A percentile compares a stretch with the other conserved stretches of the same genome.
These are phyloP conservation scores for Lepus townsendii DNA, from an alignment of 2,797 vertebrate genomes.

Conservation along the genomic window DNA sequence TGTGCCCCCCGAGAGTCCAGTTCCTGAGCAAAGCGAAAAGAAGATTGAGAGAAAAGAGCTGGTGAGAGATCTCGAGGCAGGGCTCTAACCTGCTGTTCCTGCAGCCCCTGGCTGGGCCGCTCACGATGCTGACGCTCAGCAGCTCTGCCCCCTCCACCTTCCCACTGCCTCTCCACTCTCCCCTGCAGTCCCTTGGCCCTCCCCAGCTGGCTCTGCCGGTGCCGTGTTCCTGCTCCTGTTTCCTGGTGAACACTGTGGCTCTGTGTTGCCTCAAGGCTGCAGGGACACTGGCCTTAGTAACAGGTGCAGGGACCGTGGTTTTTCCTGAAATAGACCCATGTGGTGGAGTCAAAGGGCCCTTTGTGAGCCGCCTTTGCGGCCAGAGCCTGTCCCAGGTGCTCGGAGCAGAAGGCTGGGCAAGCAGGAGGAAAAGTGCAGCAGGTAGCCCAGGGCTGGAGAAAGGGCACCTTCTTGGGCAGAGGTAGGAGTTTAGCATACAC, in stretches of 20 bases:
- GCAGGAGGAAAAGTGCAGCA: neutral
- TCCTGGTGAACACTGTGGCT: conserved; percentile 44
- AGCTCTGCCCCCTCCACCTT: neutral
- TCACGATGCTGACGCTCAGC: neutral
- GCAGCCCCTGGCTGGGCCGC: accelerated
- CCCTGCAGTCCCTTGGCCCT: neutral
- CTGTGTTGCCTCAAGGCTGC: neutral
- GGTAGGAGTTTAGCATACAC: neutral
- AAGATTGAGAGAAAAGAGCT: conserved; percentile 87
- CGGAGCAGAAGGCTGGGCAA: accelerated
- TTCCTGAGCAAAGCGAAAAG: conserved; percentile 86
- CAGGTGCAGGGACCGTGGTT: conserved; percentile 42
- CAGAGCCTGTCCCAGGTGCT: neutral
- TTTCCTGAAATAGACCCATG: conserved; percentile 51
- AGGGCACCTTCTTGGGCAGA: neutral
- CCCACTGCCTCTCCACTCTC: neutral
- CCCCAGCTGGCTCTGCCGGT: neutral
- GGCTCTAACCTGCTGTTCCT: neutral
- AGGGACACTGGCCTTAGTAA: conserved; percentile 15
- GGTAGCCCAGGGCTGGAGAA: neutral
- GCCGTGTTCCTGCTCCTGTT: neutral
- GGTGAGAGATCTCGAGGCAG: conserved; percentile 89
- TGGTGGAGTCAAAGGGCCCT: conserved; percentile 59
- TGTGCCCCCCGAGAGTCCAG: conserved; percentile 89
- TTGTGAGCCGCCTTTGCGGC: neutral